phyloP scores from a whole-genome alignment of 2,797 vertebrate genomes.

The Scomberomorus guttatus region DNA sequence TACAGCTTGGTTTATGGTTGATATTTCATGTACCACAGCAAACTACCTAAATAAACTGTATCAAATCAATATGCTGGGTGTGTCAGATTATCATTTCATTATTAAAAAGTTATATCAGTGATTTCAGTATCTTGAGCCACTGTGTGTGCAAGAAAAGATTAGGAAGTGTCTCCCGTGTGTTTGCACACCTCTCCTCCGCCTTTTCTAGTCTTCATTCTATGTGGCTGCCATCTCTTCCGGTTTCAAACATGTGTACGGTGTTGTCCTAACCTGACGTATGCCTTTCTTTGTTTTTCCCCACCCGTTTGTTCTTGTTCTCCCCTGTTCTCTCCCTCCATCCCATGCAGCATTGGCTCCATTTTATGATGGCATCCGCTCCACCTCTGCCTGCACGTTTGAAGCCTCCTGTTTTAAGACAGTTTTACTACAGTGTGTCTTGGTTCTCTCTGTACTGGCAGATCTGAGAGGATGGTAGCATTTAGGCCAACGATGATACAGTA shows the following conservation, averaged over 20 bases:
- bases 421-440: slow-evolving; percentile 18
- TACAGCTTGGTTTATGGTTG: neutral
- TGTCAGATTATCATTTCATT: slow-evolving; percentile 38
- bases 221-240: neutral
- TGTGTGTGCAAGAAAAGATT: neutral
- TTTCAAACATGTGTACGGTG: neutral
- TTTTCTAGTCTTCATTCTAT: neutral
- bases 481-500: neutral
- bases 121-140: neutral
- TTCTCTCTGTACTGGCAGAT: slow-evolving; percentile 31
- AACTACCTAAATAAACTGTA: slow-evolving; percentile 49
- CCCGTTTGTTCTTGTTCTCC: neutral
- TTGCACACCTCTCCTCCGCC: neutral
- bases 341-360: slow-evolving; percentile 63
- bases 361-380: slow-evolving; percentile 37
- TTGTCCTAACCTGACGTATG: slow-evolving; percentile 5
- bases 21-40: neutral
- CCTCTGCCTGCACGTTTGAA: slow-evolving; percentile 25
- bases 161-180: neutral
- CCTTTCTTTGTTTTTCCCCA: slow-evolving; percentile 2
- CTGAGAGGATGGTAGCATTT: slow-evolving; percentile 33
- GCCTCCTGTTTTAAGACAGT: slow-evolving; percentile 28
- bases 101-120: neutral
- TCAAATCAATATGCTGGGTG: slow-evolving; percentile 7
- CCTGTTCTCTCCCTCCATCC: slow-evolving; percentile 26